Evolutionary conservation across 2,888 invertebrate genomes (phyloP).

Genomic region (Euphydryas editha): DNA sequence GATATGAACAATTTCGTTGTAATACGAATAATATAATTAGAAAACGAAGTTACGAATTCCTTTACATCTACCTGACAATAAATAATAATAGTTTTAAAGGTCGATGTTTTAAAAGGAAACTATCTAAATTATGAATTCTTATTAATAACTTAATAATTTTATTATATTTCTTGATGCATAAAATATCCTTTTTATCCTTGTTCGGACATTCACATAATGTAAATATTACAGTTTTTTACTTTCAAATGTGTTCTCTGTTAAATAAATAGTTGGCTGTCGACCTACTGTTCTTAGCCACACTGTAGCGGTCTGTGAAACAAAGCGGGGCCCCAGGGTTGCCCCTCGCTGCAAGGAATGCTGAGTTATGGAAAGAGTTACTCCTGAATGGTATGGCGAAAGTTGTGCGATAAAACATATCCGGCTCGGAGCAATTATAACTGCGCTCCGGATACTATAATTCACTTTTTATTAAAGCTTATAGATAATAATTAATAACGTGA

Average conservation of each 20-base stretch:
- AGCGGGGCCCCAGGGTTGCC: slow-evolving; percentile 39
- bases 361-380: slow-evolving; percentile 55
- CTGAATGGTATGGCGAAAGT: slow-evolving; percentile 35
- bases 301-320: slow-evolving; percentile 28
- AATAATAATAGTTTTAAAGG: too few relatives aligned
- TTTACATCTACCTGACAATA: too few relatives aligned
- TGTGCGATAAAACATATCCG: slow-evolving; percentile 36
- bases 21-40: too few relatives aligned
- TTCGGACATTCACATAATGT: too few relatives aligned
- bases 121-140: too few relatives aligned
- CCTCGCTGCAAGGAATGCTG: slow-evolving; percentile 41
- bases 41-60: too few relatives aligned
- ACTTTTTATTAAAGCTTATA: slow-evolving; percentile 26
- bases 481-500: slow-evolving; percentile 8
- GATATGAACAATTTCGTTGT: not conserved
- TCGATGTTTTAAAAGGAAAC: too few relatives aligned
- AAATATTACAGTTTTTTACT: too few relatives aligned
- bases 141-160: too few relatives aligned
- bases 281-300: slow-evolving; percentile 9
- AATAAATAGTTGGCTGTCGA: not conserved
- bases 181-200: too few relatives aligned
- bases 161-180: too few relatives aligned
- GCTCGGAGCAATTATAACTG: slow-evolving; percentile 47
- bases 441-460: slow-evolving; percentile 27
- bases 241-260: not conserved